Conservation (phyloP, 2,888 invertebrate genomes). For the Calameuta filiformis region DNA sequence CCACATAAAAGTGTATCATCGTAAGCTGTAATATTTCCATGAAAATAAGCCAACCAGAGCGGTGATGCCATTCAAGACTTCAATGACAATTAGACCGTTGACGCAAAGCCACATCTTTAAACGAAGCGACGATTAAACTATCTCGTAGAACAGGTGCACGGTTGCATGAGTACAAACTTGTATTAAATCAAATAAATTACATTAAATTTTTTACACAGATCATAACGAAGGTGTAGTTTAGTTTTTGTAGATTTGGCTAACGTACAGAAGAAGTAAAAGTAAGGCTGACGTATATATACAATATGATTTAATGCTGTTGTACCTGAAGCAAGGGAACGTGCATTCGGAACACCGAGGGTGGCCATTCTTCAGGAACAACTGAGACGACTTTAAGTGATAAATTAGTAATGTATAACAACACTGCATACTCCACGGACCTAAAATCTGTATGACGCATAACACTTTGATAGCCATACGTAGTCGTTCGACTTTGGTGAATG, state of each 20-base stretch:
- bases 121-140: not conserved
- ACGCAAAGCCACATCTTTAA: not conserved
- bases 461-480: too few species aligned
- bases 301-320: not conserved
- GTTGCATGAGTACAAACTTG: slow-evolving; percentile 14
- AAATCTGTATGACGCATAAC: not conserved
- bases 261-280: not conserved
- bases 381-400: not conserved
- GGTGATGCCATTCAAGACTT: not conserved
- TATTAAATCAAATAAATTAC: not conserved
- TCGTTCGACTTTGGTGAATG: not conserved
- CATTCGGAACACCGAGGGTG: not conserved
- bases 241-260: not conserved
- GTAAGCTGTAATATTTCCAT: slow-evolving; percentile 48
- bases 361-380: not conserved
- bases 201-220: not conserved
- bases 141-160: slow-evolving; percentile 18
- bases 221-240: not conserved
- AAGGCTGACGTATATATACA: too few species aligned
- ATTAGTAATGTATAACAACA: not conserved
- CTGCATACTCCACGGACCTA: not conserved
- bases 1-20: not conserved
- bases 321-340: not conserved
- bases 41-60: slow-evolving; percentile 60
- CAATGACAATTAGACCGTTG: not conserved